Evolutionary conservation across 2,888 invertebrate species (phyloP), one percentile per base, ranked within the genome.

Genomic region (Lasioglossum oenotherae): DNA sequence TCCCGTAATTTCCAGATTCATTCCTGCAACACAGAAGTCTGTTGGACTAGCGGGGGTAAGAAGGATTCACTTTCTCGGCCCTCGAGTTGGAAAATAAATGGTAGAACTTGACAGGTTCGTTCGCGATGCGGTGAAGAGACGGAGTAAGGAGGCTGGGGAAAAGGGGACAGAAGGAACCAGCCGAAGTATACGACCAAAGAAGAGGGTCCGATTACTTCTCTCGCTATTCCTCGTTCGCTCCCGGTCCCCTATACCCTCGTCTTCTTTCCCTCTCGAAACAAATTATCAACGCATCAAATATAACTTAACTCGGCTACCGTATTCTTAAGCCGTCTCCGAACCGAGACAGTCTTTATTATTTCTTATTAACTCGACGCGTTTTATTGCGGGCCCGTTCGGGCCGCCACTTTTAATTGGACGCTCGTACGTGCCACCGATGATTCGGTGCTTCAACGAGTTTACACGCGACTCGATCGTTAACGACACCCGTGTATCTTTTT

Each of bases 241-340:
- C 5, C 64, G 8, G 31, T 6, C 80, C 16, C 44, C 69, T 19
- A 14, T 27, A 16, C 64, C 53, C 64, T 23, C n/a, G 67, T 67
- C 35, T 67, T 67, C 83, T 82, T 87, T 87, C 90, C 91, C 90
- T 92, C 92, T 90, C 90, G 91, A 93, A 94, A 93, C 93, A 94
- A 94, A 94, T 94, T 94, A 94, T 93, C 94, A 94, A 94, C 93
- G 94, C 94, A 94, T 94, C 94, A 94, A 93, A 93, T 94, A 92
- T 93, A 94, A 94, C 93, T 94, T 94, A 93, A 92, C 90, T 89
- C 90, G 88, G 94, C 94, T 94, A 93, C 93, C 90, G 94, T 94
- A 94, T 94, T 94, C 92, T 92, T 91, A 89, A 92, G 91, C 87
- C 90, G 87, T 88, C 85, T 78, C 82, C 85, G 81, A 80, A 82